A percentile compares a stretch with the other conserved stretches of the same genome.
Conservation (phyloP, 2,113 vertebrate genomes). For the Paedocypris sp. region DNA sequence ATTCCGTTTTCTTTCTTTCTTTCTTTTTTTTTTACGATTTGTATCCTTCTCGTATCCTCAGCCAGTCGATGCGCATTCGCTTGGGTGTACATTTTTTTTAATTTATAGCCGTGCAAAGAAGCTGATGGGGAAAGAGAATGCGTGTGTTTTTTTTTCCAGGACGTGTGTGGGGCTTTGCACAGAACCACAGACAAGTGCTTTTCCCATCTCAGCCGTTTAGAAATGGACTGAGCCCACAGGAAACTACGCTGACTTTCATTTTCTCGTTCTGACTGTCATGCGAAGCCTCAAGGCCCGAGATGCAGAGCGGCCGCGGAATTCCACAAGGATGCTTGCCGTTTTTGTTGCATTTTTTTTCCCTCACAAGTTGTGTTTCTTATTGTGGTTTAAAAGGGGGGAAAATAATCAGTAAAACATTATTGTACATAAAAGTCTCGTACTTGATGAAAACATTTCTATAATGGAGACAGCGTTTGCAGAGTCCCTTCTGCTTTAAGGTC, state of each 20-base stretch:
- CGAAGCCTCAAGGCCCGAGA: constrained; percentile 28
- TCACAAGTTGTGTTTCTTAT: no score
- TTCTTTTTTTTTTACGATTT: constrained; percentile 18
- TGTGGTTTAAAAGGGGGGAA: neutral
- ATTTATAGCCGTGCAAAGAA: constrained; percentile 53
- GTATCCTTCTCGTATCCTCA: constrained; percentile 18
- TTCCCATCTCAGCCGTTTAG: constrained; percentile 10
- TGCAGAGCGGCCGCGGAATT: constrained; percentile 48
- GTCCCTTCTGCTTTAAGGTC: neutral
- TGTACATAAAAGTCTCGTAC: constrained; percentile 38
- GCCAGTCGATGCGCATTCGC: constrained; percentile 54
- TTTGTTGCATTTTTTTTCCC: neutral
- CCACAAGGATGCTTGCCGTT: constrained; percentile 43
- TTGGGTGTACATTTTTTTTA: constrained; percentile 49
- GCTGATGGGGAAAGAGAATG: constrained; percentile 45
- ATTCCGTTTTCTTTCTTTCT: no score
- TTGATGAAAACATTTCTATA: constrained; percentile 39
- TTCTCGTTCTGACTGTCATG: constrained; percentile 41
- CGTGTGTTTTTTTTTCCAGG: neutral
- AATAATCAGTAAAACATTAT: constrained; percentile 9
- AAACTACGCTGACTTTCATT: constrained; percentile 17
- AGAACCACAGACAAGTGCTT: neutral
- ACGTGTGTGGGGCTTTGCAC: neutral
- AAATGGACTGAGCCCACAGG: neutral
- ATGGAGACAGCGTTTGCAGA: neutral